Base-by-base conservation (phyloP, 2,113 vertebrate species). In the Noturus placidus region DNA sequence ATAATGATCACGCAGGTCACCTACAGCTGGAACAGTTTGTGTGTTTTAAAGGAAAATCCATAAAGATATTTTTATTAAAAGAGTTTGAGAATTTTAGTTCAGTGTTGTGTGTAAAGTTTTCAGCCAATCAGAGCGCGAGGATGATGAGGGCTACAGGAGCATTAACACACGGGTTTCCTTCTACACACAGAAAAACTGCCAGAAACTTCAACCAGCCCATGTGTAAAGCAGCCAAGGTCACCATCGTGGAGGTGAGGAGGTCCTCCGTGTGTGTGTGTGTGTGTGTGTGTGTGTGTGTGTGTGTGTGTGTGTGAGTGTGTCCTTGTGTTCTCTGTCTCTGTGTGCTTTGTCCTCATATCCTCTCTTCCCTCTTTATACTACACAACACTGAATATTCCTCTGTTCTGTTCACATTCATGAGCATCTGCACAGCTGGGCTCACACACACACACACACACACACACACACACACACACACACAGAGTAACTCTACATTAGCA, bases 171-270 rank as follows among this genome's bases (percentile, higher is more conserved):
- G 2, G 0, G 20, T 79, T 33, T 50, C 46, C 57, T 72, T 72
- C 35, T 72, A n/a, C 57, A 89, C 22, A 6, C 69, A 99, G 98
- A 90, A 99, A 99, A 95, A 99, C 97, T 3, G 98, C 98, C 46
- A 96, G 97, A 89, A 99, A 99, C 92, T 99, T 99, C 92, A 99
- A 99, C 91, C 96, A 97, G 86, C 97, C 98, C 0, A 99, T 99
- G 98, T 99, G 98, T 92, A 99, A 99, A 94, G 98, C 98, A 91
- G 97, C 98, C 38, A 95, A 94, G 91, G 96, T 94, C 89, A 99
- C 98, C 25, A 95, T 99, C 27, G 97, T 99, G 20, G 98, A 99
- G 97, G 98, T 99, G 95, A 76, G 95, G 33, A 14, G 22, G 2
- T 76, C 27, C 57, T 59, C 11, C 6, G 19, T 35, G 61, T 35